These are phyloP conservation scores for Delphinus delphis DNA, from an alignment of 2,113 vertebrate genomes.

Conservation along the genomic window DNA sequence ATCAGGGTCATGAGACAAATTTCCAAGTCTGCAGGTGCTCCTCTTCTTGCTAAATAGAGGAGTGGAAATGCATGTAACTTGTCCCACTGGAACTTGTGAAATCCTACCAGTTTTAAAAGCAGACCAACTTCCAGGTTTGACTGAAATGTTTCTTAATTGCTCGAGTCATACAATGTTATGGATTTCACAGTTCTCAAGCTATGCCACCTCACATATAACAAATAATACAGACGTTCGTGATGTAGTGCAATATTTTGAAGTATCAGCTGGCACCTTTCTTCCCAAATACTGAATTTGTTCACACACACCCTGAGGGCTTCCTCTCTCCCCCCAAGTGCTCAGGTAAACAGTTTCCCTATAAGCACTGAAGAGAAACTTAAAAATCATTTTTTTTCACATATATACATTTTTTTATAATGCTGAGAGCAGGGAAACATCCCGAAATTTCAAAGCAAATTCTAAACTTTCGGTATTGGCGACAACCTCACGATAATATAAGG, in stretches of 20 bases:
- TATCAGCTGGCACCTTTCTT: not conserved
- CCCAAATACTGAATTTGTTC: not conserved
- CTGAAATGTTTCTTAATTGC: not conserved
- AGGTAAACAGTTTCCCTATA: not conserved
- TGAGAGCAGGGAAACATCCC: not conserved
- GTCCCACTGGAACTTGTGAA: not conserved
- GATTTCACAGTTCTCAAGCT: not conserved
- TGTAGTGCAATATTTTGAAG: not conserved
- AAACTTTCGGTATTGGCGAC: not conserved
- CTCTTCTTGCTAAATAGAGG: not conserved
- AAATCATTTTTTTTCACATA: not conserved
- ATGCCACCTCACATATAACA: not conserved
- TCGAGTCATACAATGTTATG: not conserved
- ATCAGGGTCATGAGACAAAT: conserved; percentile 1
- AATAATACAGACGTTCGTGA: not conserved
- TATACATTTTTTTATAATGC: not conserved
- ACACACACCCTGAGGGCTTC: not conserved
- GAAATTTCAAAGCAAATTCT: not conserved
- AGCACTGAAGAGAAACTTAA: not conserved
- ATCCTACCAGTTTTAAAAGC: not conserved
- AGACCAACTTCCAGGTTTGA: not conserved
- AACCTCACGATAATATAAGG: not conserved
- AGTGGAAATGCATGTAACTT: not conserved
- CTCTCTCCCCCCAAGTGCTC: not conserved
- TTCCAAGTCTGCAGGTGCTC: not conserved